A percentile compares a stretch with the other conserved stretches of the same genome.
These are phyloP conservation scores for Enteromius mattozi DNA, from an alignment of 2,797 vertebrate genomes.

Conservation along the genomic window DNA sequence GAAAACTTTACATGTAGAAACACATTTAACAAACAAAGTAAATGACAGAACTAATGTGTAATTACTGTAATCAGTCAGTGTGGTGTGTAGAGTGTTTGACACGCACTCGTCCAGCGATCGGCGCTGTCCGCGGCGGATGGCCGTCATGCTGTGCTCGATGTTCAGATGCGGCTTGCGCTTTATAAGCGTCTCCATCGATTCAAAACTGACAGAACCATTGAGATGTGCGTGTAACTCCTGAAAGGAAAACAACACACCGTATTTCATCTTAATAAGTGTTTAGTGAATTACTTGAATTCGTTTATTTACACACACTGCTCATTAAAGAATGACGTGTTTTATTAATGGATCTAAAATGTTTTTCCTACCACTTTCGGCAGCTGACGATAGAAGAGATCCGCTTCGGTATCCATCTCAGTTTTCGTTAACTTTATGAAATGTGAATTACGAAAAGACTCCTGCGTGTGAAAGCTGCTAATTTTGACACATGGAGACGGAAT, in stretches of 20 bases:
- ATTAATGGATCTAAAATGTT: not conserved
- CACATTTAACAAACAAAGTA: not conserved
- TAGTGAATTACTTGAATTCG: not conserved
- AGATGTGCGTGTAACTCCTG: slow-evolving; percentile 98
- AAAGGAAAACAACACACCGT: slow-evolving; percentile 16
- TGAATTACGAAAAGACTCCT: not conserved
- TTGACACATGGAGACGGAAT: slow-evolving; percentile 10
- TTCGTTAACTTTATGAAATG: not conserved
- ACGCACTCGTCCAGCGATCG: slow-evolving; percentile 92
- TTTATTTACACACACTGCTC: not conserved
- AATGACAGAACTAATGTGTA: not conserved
- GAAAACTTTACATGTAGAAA: not conserved
- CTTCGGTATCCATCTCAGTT: slow-evolving; percentile 70
- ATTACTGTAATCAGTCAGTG: not conserved
- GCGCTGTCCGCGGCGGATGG: slow-evolving; percentile 87
- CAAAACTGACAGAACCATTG: slow-evolving; percentile 91
- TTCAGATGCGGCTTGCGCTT: slow-evolving; percentile 85
- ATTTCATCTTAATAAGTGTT: not conserved
- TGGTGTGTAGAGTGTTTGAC: not conserved
- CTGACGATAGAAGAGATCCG: slow-evolving; percentile 72
- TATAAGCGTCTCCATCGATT: slow-evolving; percentile 90
- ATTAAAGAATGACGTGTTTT: not conserved
- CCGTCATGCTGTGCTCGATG: slow-evolving; percentile 85
- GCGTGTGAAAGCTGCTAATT: not conserved
- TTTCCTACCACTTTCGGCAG: slow-evolving; percentile 81